Conservation (phyloP, 2,113 vertebrate species). For the Paratilapia polleni region DNA sequence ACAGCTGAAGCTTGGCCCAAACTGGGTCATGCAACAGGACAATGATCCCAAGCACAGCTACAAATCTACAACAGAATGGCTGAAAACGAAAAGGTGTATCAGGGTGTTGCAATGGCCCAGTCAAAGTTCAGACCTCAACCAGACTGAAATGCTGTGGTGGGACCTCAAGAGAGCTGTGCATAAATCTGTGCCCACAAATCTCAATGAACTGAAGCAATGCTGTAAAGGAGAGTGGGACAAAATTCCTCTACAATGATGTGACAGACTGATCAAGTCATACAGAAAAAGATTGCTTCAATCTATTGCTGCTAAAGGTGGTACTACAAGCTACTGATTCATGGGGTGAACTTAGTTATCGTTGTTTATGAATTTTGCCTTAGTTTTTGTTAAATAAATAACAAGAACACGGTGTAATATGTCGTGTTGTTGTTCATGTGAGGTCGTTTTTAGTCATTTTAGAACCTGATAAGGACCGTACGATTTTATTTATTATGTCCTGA, state of each 20-base stretch:
- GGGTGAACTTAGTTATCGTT: accelerated
- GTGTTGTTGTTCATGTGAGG: no score
- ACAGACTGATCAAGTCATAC: not conserved
- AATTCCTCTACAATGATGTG: not conserved
- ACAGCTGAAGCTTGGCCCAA: no score
- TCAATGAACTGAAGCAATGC: accelerated
- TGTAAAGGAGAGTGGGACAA: not conserved
- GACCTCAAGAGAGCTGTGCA: not conserved
- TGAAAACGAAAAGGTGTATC: no score
- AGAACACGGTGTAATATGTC: not conserved
- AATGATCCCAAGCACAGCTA: no score
- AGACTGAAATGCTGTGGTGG: not conserved
- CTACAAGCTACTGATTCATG: not conserved
- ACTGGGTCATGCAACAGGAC: no score
- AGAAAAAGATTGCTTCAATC: accelerated
- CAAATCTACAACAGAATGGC: not conserved
- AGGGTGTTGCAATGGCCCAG: not conserved
- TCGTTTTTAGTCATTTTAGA: no score
- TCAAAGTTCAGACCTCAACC: not conserved
- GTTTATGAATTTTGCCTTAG: not conserved
- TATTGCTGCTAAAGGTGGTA: not conserved
- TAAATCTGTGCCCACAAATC: not conserved
- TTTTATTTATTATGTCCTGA: no score
- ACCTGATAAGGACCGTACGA: no score
- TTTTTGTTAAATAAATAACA: not conserved